phyloP scores from a whole-genome alignment of 2,113 vertebrate genomes.

The Megaleporinus macrocephalus region DNA sequence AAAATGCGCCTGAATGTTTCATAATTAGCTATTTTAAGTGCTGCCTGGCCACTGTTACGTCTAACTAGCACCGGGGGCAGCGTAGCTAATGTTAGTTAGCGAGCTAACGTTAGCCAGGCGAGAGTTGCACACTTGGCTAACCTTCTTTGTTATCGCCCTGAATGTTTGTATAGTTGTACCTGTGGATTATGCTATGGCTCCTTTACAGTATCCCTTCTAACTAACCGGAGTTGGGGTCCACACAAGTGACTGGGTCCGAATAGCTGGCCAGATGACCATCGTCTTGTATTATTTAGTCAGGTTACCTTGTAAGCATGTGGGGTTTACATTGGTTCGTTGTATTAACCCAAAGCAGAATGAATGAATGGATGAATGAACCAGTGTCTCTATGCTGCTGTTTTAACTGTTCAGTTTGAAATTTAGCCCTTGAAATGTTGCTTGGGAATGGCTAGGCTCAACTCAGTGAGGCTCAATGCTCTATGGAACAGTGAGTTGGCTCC shows the following conservation, averaged over 20 bases:
- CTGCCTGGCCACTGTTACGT: slow-evolving; percentile 22
- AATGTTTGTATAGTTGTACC: background rate
- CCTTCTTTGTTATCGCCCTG: slow-evolving; percentile 32
- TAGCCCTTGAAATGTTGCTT: too few relatives aligned
- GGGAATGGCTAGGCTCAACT: too few relatives aligned
- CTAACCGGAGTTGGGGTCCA: background rate
- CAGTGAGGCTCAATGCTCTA: too few relatives aligned
- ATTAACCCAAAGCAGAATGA: too few relatives aligned
- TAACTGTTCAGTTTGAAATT: too few relatives aligned
- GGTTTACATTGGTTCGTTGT: background rate
- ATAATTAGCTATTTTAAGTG: background rate
- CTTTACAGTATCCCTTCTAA: background rate
- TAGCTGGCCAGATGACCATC: background rate
- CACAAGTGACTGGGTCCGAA: background rate
- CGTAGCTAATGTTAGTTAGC: slow-evolving; percentile 2
- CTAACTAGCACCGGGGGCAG: background rate
- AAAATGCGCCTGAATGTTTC: background rate
- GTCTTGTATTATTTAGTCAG: background rate
- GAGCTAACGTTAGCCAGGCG: background rate
- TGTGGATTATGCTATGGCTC: background rate
- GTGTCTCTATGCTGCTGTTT: too few relatives aligned
- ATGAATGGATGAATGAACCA: too few relatives aligned
- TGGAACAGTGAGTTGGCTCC: too few relatives aligned
- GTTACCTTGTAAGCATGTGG: too few relatives aligned
- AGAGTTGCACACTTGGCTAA: slow-evolving; percentile 3